Conservation (phyloP, 2,797 vertebrate genomes). For the Acanthurus lineatus region DNA sequence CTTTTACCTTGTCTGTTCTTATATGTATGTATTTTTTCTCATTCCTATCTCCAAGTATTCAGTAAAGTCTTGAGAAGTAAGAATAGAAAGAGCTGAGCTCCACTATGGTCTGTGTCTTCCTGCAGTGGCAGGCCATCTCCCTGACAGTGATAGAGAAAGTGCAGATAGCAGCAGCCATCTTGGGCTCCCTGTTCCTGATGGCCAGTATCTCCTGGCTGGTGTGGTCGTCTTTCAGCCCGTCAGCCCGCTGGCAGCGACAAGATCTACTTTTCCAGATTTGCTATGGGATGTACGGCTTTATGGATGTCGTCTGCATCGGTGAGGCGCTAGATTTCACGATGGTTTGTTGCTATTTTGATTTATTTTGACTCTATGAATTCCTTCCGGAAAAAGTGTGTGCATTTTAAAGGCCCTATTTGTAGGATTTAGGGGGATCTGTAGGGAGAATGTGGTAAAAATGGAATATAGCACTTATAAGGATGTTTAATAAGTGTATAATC, state of each 20-base stretch:
- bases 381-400: slow-evolving; percentile 10
- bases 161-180: slow-evolving; percentile 97
- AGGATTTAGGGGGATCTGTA: too few species aligned
- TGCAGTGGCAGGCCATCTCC: slow-evolving; percentile 99
- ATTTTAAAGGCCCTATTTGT: not conserved
- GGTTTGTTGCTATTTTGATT: not conserved
- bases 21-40: not conserved
- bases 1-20: not conserved
- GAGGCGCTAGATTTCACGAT: slow-evolving; percentile 61
- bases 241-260: slow-evolving; percentile 98
- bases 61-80: slow-evolving; percentile 1
- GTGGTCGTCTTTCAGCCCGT: slow-evolving; percentile 99
- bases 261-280: slow-evolving; percentile 99
- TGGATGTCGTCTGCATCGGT: slow-evolving; percentile 99
- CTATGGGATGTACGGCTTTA: slow-evolving; percentile 99
- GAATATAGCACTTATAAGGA: too few species aligned
- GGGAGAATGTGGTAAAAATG: too few species aligned
- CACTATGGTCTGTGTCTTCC: slow-evolving; percentile 36
- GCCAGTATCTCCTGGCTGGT: slow-evolving; percentile 99
- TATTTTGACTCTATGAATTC: not conserved
- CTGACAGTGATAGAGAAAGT: slow-evolving; percentile 99
- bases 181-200: slow-evolving; percentile 98
- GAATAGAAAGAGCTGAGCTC: slow-evolving; percentile 4
- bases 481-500: too few species aligned
- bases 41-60: not conserved